Evolutionary conservation across 2,888 invertebrate species (phyloP).

Genomic region (Brachyopa scutellaris): DNA sequence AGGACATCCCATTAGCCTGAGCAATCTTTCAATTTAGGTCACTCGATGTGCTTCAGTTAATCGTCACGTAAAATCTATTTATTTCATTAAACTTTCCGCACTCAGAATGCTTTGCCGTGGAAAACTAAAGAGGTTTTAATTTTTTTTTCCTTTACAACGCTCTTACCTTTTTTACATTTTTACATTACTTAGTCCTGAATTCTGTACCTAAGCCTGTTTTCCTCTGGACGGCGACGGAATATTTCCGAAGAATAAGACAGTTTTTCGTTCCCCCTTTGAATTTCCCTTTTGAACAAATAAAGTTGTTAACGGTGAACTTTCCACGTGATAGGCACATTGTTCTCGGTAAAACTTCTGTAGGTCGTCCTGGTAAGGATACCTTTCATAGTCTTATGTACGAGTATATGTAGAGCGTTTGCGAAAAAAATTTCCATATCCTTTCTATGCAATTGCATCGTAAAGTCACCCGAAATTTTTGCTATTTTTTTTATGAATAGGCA

Average conservation of each 20-base stretch:
- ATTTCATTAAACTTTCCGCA: conserved; percentile 66
- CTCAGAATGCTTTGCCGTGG: conserved; percentile 14
- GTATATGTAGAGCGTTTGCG: conserved; percentile 59
- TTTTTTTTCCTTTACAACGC: conserved; percentile 15
- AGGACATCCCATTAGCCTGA: conserved; percentile 33
- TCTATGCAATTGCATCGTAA: conserved; percentile 70
- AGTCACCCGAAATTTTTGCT: conserved; percentile 60
- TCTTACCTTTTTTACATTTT: conserved; percentile 61
- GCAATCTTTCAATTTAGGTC: conserved; percentile 68
- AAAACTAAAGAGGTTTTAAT: conserved; percentile 44
- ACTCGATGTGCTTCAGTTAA: conserved; percentile 66
- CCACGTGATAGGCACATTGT: conserved; percentile 52
- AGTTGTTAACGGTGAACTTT: conserved; percentile 62
- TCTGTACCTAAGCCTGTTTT: too few species aligned
- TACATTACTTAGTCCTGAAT: too few species aligned
- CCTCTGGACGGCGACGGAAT: too few species aligned
- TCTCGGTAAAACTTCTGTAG: neutral
- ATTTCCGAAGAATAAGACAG: conserved; percentile 55
- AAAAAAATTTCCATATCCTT: conserved; percentile 61
- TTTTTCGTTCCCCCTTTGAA: conserved; percentile 52
- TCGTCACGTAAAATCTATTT: conserved; percentile 66
- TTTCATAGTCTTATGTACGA: conserved; percentile 7
- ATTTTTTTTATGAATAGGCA: conserved; percentile 69
- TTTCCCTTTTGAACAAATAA: conserved; percentile 59
- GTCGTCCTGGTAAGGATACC: conserved; percentile 10